A percentile compares a stretch with the other conserved stretches of the same genome.
phyloP scores from a whole-genome alignment of 2,888 invertebrate genomes.

The Dioctria linearis region DNA sequence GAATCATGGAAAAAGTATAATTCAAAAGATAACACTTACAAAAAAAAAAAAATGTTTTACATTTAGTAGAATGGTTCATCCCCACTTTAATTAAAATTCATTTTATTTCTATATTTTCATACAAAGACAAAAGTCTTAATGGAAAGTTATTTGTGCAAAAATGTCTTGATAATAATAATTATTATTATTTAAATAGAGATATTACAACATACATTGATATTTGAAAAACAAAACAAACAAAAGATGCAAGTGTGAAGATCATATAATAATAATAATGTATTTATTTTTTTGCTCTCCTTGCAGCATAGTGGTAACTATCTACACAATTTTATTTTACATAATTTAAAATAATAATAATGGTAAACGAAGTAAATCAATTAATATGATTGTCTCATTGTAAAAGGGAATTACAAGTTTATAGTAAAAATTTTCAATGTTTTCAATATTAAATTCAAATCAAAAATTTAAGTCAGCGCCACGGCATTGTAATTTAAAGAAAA shows the following conservation, averaged over 20 bases:
- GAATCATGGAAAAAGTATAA: constrained; percentile 36
- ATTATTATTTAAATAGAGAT: constrained; percentile 31
- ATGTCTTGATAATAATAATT: neutral
- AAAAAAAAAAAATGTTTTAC: constrained; percentile 1
- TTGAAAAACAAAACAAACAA: neutral
- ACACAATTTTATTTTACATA: constrained; percentile 11
- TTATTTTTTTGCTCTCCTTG: constrained; percentile 37
- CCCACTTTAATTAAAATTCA: neutral
- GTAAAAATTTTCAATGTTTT: neutral
- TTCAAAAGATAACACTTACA: neutral
- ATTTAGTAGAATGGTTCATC: neutral
- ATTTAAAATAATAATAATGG: constrained; percentile 51
- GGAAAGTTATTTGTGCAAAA: constrained; percentile 17
- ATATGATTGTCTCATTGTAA: constrained; percentile 12
- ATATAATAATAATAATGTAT: neutral
- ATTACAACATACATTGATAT: neutral
- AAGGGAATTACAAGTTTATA: constrained; percentile 23
- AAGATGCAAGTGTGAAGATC: constrained; percentile 1
- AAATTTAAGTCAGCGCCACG: constrained; percentile 19
- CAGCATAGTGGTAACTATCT: constrained; percentile 32
- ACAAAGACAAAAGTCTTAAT: neutral
- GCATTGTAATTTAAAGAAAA: constrained; percentile 31
- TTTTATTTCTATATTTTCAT: neutral
- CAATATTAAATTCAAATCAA: constrained; percentile 11
- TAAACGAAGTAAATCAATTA: constrained; percentile 33